A percentile compares a stretch with the other conserved stretches of the same genome.
phyloP scores from a whole-genome alignment of 2,797 vertebrate genomes.

The Numenius phaeopus region DNA sequence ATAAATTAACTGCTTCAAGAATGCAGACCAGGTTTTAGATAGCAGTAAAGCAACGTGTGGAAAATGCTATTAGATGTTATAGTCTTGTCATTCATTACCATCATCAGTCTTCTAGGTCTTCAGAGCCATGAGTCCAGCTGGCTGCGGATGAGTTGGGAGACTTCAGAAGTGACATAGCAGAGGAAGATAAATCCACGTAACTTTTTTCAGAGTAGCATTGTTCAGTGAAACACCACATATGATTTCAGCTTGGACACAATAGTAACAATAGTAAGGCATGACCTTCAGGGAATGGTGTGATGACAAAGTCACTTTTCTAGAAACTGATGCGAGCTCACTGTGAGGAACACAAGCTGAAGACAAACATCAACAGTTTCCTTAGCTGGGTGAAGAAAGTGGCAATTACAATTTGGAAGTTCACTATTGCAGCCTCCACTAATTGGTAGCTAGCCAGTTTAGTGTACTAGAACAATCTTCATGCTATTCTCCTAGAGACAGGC shows the following conservation, averaged over 20 bases:
- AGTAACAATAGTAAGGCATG: background rate
- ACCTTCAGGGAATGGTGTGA: background rate
- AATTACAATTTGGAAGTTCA: background rate
- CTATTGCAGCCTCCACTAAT: background rate
- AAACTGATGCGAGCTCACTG: background rate
- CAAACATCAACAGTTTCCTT: background rate
- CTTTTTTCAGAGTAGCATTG: background rate
- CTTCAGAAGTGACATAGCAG: background rate
- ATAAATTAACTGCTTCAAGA: background rate
- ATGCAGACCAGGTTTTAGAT: background rate
- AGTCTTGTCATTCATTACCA: background rate
- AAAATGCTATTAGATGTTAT: background rate
- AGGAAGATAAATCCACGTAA: background rate
- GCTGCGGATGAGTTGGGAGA: background rate
- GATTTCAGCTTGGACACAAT: background rate
- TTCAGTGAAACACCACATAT: background rate
- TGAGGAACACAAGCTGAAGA: background rate
- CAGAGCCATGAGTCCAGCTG: background rate
- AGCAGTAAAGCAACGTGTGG: background rate
- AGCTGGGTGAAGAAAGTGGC: background rate
- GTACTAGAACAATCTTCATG: background rate
- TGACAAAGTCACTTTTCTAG: background rate
- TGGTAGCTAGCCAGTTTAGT: background rate
- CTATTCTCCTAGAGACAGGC: background rate
- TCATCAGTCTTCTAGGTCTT: background rate